Conservation (phyloP, 1,140 invertebrate species). For the Acromyrmex echinatior region DNA sequence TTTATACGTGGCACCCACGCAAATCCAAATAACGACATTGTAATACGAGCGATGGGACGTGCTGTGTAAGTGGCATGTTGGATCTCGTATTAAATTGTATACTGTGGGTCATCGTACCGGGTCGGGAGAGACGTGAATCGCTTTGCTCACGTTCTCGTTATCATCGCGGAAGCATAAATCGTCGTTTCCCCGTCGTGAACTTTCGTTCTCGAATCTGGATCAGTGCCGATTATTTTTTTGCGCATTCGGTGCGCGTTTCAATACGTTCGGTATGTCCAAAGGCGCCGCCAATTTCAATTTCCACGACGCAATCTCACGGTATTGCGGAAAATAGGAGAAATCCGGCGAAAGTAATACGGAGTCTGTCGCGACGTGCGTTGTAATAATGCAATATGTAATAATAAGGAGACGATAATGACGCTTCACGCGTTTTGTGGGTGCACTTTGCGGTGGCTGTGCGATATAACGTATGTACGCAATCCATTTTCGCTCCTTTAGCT, state of each 20-base stretch:
- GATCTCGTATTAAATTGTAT: slow-evolving; percentile 24
- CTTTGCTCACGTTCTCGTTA: slow-evolving; percentile 29
- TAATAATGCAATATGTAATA: slow-evolving; percentile 78
- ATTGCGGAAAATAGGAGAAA: slow-evolving; percentile 85
- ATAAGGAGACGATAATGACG: slow-evolving; percentile 74
- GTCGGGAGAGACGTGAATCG: not conserved
- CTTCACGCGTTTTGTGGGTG: slow-evolving; percentile 28
- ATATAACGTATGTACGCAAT: slow-evolving; percentile 11
- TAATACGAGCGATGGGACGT: slow-evolving; percentile 30
- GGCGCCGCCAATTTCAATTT: slow-evolving; percentile 81
- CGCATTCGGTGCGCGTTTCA: slow-evolving; percentile 33
- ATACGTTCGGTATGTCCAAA: slow-evolving; percentile 62
- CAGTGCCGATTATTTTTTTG: not conserved
- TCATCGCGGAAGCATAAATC: slow-evolving; percentile 41
- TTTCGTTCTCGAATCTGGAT: slow-evolving; percentile 1
- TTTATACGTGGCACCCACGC: slow-evolving; percentile 33
- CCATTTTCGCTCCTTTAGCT: slow-evolving; percentile 36
- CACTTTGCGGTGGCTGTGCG: not conserved
- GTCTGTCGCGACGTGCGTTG: slow-evolving; percentile 68
- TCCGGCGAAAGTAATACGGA: slow-evolving; percentile 82
- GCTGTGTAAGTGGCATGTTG: slow-evolving; percentile 34
- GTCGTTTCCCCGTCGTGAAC: not conserved
- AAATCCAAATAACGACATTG: slow-evolving; percentile 56
- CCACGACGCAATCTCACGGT: slow-evolving; percentile 77
- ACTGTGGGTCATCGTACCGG: not conserved